These are phyloP conservation scores for Sisyra nigra DNA, from an alignment of 2,888 invertebrate species.

Conservation along the genomic window DNA sequence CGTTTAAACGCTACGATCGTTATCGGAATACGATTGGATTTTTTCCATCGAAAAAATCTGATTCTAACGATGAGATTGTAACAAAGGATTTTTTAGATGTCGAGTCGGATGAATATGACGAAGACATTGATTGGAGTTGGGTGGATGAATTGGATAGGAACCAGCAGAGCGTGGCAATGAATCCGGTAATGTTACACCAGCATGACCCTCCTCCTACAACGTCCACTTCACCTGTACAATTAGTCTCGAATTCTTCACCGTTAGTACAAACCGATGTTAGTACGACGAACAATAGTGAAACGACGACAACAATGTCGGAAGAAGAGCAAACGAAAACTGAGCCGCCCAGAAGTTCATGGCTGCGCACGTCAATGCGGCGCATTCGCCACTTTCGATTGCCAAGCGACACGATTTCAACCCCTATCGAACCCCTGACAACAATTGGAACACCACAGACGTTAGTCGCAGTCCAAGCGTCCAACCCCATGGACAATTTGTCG, in stretches of 20 bases:
- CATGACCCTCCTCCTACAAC: background rate
- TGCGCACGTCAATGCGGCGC: conserved; percentile 38
- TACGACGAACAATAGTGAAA: conserved; percentile 9
- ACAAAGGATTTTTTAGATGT: background rate
- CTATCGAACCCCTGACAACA: conserved; percentile 7
- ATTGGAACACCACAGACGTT: conserved; percentile 10
- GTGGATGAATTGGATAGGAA: conserved; percentile 18
- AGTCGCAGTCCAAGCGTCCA: conserved; percentile 18
- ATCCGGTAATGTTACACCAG: conserved; percentile 5
- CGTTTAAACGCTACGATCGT: background rate
- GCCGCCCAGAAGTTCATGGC: conserved; percentile 26
- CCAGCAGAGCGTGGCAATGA: conserved; percentile 1
- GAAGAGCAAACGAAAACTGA: background rate
- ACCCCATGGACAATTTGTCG: conserved; percentile 17
- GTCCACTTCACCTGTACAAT: background rate
- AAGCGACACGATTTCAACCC: conserved; percentile 12
- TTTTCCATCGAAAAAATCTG: background rate
- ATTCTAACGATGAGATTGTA: background rate
- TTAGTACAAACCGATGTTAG: conserved; percentile 13
- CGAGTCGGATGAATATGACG: conserved; percentile 16
- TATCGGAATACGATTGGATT: conserved; percentile 2
- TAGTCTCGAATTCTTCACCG: conserved; percentile 2
- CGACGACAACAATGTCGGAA: background rate
- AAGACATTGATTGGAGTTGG: conserved; percentile 24
- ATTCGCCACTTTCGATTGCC: conserved; percentile 32